Evolutionary conservation across 2,888 invertebrate genomes (phyloP), one percentile per base, ranked within the genome.

Genomic region (Pantelozetes paolii): DNA sequence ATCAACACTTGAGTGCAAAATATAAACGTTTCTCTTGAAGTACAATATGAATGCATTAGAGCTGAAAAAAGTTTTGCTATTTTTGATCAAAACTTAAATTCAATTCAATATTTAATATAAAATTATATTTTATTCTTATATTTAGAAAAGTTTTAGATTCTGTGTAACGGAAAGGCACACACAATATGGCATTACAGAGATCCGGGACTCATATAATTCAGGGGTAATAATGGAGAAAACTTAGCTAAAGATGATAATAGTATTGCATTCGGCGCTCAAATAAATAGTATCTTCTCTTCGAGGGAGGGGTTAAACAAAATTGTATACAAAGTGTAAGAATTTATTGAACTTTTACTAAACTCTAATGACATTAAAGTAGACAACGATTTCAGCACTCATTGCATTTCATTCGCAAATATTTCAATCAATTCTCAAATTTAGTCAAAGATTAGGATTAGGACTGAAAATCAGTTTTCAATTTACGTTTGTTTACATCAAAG

Each of bases 191-290:
- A 54, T 59, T 5, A 59, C 1, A 59, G 59, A 59, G 59, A 59
- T 59, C 59, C 59, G 59, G 59, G 59, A 59, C 59, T 59, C 2
- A 59, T 9, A 30, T 59, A 30, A 32, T 30, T 59, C 8, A 59
- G 26, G 15, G 26, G 26, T 57, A 57, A 57, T 57, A 57, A 57
- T 57, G 57, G 26, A n/a, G 15, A 57, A 57, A 23, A 57, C 26
- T 20, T 20, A 57, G 15, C 57, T 6, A 57, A 57, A 48, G 5
- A n/a, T 48, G n/a, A 48, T 48, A 48, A 48, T 48, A 48, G 5
- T 57, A 57, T n/a, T n/a, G n/a, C n/a, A n/a, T n/a, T n/a, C n/a
- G n/a, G n/a, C n/a, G n/a, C n/a, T n/a, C n/a, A n/a, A n/a, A n/a
- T n/a, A n/a, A n/a, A n/a, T n/a, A n/a, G n/a, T n/a, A n/a, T n/a